Conservation (phyloP, 2,888 invertebrate genomes). For the Myopa testacea region DNA sequence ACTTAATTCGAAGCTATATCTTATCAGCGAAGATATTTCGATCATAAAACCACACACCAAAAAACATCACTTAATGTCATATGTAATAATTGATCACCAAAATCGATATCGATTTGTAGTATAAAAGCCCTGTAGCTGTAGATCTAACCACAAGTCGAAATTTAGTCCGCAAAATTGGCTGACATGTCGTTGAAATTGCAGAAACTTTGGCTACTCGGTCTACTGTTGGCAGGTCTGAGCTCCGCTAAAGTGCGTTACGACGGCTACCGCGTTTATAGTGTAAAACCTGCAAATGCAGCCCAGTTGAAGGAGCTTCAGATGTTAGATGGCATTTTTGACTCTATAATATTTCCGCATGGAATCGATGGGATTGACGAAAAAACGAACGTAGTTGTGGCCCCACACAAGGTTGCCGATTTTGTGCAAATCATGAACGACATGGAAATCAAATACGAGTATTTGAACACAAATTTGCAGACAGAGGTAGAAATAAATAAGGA, state of each 20-base stretch:
- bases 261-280: conserved; percentile 73
- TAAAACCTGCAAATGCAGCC: conserved; percentile 69
- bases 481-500: conserved; percentile 46
- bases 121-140: no score
- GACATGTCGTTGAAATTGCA: background rate
- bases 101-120: no score
- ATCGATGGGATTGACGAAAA: conserved; percentile 60
- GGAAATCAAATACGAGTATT: conserved; percentile 68
- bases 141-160: no score
- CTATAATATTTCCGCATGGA: conserved; percentile 68
- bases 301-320: conserved; percentile 69
- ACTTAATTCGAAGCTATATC: no score
- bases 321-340: conserved; percentile 61
- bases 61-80: no score
- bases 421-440: conserved; percentile 39
- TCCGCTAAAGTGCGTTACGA: conserved; percentile 65
- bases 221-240: conserved; percentile 20
- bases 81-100: no score
- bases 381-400: conserved; percentile 68
- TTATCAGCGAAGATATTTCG: no score
- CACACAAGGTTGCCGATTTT: conserved; percentile 52
- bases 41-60: no score
- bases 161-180: background rate
- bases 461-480: conserved; percentile 67
- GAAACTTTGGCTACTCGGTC: background rate